Conservation (phyloP, 2,113 vertebrate genomes). For the Sphaerodactylus townsendi region DNA sequence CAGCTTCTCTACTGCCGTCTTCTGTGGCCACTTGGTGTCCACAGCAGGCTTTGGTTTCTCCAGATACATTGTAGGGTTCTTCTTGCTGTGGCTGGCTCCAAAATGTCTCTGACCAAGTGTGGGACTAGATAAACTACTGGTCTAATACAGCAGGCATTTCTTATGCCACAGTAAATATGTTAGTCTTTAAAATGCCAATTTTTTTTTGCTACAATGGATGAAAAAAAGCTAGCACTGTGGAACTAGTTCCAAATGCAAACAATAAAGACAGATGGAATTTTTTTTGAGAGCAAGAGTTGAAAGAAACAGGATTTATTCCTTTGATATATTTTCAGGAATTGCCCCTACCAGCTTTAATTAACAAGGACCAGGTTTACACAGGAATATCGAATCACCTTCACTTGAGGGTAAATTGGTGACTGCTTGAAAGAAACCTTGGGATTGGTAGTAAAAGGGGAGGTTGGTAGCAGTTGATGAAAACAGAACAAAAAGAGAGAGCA, state of each 20-base stretch:
- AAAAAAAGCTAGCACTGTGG: not conserved
- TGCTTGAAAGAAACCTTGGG: not conserved
- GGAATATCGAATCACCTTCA: not conserved
- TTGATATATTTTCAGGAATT: not conserved
- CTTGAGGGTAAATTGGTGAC: not conserved
- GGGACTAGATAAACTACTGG: no score
- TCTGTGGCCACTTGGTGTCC: no score
- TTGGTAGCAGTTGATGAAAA: not conserved
- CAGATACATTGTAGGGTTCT: no score
- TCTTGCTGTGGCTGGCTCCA: no score
- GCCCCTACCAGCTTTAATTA: not conserved
- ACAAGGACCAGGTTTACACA: not conserved
- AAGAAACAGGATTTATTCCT: not conserved
- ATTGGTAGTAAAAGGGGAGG: not conserved
- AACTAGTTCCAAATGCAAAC: not conserved
- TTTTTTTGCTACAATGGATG: not conserved
- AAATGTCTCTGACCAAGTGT: no score
- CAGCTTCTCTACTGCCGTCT: no score
- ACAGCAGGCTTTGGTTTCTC: no score
- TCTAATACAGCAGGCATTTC: no score
- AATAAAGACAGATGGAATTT: not conserved
- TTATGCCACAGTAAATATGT: not conserved
- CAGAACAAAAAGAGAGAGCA: no score
- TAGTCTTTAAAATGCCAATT: not conserved
- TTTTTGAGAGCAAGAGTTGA: not conserved